These are phyloP conservation scores for Pleuronectes platessa DNA, from an alignment of 2,113 vertebrate genomes.

Conservation along the genomic window DNA sequence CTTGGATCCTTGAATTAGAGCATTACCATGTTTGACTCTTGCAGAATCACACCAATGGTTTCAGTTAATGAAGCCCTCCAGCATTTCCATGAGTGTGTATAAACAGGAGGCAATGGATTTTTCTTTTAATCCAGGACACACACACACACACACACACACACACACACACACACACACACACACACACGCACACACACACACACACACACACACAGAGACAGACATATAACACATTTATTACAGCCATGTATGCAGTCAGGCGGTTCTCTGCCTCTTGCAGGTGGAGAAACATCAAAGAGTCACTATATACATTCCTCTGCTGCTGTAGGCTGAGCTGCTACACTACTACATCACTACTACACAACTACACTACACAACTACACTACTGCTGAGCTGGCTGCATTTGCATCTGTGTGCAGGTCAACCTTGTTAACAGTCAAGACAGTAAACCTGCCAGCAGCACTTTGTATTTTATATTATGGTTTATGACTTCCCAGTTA, in stretches of 20 bases:
- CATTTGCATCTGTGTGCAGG: constrained; percentile 10
- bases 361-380: not conserved
- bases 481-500: not conserved
- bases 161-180: constrained; percentile 11
- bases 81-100: not conserved
- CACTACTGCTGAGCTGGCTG: constrained; percentile 8
- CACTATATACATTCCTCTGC: not conserved
- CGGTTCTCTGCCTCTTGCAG: constrained; percentile 21
- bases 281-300: constrained; percentile 42
- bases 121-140: not conserved
- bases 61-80: constrained; percentile 2
- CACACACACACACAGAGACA: not conserved
- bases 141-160: constrained; percentile 3
- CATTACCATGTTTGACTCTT: not conserved
- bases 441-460: not conserved
- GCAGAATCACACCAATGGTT: not conserved
- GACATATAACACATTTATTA: constrained; percentile 29
- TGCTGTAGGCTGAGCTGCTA: constrained; percentile 27
- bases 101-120: constrained; percentile 12
- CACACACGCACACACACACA: constrained; percentile 6
- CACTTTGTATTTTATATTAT: not conserved
- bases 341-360: not conserved
- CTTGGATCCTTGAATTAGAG: constrained; percentile 20
- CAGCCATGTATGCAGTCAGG: not conserved
- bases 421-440: no score